Evolutionary conservation across 2,113 vertebrate species (phyloP), one percentile per base, ranked within the genome.

Genomic region (Marmota monax): DNA sequence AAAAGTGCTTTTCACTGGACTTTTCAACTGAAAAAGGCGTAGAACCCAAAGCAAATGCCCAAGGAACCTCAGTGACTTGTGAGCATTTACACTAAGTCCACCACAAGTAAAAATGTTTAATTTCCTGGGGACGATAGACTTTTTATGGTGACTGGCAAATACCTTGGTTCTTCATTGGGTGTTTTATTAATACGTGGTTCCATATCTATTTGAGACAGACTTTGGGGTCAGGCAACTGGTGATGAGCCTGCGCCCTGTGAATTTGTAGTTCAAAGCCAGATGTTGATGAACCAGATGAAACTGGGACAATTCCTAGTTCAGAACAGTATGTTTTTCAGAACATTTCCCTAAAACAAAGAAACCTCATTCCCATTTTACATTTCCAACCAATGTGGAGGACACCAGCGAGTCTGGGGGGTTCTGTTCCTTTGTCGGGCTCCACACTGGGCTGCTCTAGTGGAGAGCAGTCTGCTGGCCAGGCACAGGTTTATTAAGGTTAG

Each of bases 61-160:
- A 37, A 94, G 85, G 39, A 95, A 39, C 29, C 25, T 45, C 32
- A 61, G 65, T 73, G 69, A 90, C 80, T 67, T 87, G 56, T 88
- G 90, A 76, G 65, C 27, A 0, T 97, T 92, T 73, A 87, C 34
- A 32, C 14, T 42, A 34, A 63, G 93, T 72, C 77, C 13, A 73
- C 84, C 63, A 74, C 96, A 93, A 95, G 82, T 88, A 92, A 97
- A 96, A 97, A 95, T 91, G 78, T 92, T 97, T 97, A 91, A 94
- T 98, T 97, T 98, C 95, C 97, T 97, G 94, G 84, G 56, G 82
- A 67, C 1, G 18, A 85, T 69, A 88, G 91, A 82, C 67, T 73
- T 90, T 96, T 96, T 95, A 95, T 85, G 87, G 82, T 88, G 94
- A 96, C 92, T 97, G 95, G 88, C 82, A 91, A 92, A 63, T 90